A percentile compares a stretch with the other conserved stretches of the same genome.
Evolutionary conservation across 2,113 vertebrate genomes (phyloP).

Genomic region (Grantiella picta): DNA sequence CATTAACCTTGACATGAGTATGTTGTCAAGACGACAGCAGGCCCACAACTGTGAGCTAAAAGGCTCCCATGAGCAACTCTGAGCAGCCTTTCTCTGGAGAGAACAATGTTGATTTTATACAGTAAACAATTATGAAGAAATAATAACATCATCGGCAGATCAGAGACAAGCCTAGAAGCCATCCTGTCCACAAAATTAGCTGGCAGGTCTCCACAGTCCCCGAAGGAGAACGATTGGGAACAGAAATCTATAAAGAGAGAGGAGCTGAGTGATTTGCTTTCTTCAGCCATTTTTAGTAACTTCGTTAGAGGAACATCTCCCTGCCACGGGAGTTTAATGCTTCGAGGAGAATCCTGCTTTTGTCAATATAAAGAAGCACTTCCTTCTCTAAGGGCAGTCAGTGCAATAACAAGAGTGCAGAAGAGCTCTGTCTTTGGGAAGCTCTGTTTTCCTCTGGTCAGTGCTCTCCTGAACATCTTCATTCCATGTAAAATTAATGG

Average conservation of each 20-base stretch:
- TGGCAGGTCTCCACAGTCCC: slow-evolving; percentile 2
- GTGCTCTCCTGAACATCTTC: not conserved
- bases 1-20: slow-evolving; percentile 11
- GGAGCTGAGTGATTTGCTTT: slow-evolving; percentile 5
- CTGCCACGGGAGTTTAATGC: not conserved
- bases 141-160: slow-evolving; percentile 33
- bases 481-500: not conserved
- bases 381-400: not conserved
- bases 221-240: fast-evolving
- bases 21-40: slow-evolving; percentile 36
- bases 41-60: not conserved
- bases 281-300: slow-evolving; percentile 21
- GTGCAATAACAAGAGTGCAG: not conserved
- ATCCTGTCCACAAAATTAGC: slow-evolving; percentile 26
- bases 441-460: not conserved
- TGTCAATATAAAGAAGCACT: not conserved
- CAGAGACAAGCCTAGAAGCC: slow-evolving; percentile 32
- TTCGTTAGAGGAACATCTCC: not conserved
- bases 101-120: slow-evolving; percentile 29
- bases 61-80: not conserved
- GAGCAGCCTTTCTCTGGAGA: slow-evolving; percentile 29
- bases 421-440: not conserved
- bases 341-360: not conserved
- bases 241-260: slow-evolving; percentile 19
- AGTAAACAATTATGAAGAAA: slow-evolving; percentile 59